These are phyloP conservation scores for Tachystola acroxantha DNA, from an alignment of 2,888 invertebrate genomes.

Conservation along the genomic window DNA sequence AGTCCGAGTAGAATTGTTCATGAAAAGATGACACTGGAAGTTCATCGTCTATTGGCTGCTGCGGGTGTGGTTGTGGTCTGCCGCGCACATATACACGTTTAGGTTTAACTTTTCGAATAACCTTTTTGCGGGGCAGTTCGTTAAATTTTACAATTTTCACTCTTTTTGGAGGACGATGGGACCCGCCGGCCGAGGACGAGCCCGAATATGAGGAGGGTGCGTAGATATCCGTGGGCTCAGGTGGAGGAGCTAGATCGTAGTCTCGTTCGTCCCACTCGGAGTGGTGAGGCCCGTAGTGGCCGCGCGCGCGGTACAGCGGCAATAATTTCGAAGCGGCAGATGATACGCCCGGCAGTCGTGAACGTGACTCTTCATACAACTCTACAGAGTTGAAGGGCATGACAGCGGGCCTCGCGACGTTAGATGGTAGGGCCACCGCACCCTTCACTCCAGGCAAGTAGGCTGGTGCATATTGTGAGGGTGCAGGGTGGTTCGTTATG, in stretches of 20 bases:
- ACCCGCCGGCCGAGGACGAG: slow-evolving; percentile 26
- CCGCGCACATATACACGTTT: slow-evolving; percentile 47
- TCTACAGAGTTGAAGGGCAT: slow-evolving; percentile 55
- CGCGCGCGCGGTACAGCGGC: slow-evolving; percentile 65
- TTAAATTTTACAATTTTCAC: slow-evolving; percentile 60
- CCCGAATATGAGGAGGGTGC: slow-evolving; percentile 39
- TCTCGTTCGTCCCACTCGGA: slow-evolving; percentile 56
- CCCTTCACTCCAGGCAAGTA: slow-evolving; percentile 64
- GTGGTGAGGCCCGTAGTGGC: slow-evolving; percentile 65
- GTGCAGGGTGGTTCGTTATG: slow-evolving; percentile 68
- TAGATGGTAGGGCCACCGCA: slow-evolving; percentile 55
- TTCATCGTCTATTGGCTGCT: slow-evolving; percentile 42
- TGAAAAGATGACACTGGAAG: slow-evolving; percentile 63
- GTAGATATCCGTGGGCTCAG: slow-evolving; percentile 43
- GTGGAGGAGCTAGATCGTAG: slow-evolving; percentile 47
- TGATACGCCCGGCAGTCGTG: slow-evolving; percentile 34
- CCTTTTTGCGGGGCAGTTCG: slow-evolving; percentile 53
- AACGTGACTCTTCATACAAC: slow-evolving; percentile 47
- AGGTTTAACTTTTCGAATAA: slow-evolving; percentile 49
- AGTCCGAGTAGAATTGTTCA: slow-evolving; percentile 70
- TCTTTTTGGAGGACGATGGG: slow-evolving; percentile 44
- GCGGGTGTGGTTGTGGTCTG: slow-evolving; percentile 30
- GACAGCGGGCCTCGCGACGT: slow-evolving; percentile 50
- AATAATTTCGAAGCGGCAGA: slow-evolving; percentile 56
- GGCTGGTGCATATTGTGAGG: slow-evolving; percentile 68